Base-by-base conservation (phyloP, 2,797 vertebrate genomes). In the Anguilla marmorata region DNA sequence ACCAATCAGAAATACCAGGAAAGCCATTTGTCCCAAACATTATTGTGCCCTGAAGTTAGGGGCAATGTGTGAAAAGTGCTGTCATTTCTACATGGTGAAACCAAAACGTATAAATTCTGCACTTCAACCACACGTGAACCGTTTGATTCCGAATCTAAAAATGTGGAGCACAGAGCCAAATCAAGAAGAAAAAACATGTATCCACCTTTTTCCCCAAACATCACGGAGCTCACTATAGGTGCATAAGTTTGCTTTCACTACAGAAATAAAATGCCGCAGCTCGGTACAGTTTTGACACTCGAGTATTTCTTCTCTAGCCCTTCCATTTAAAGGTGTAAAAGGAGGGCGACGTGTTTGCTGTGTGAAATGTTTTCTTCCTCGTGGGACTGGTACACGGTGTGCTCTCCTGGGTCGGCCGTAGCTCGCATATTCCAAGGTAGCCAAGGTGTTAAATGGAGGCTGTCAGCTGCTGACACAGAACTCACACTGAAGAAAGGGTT, bases 241-340 rank as follows among this genome's bases (percentile, higher is more conserved):
- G 45, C 41, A 45, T 50, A 80, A 19, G 41, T 45, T 21, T 82
- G 19, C 41, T 79, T 79, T 41, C 74, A 45, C 33, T 19, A 9
- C 11, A 74, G 72, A 79, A n/a, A 74, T 5, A 24, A 24, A 82
- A 45, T 45, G 0, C 14, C 79, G 37, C 19, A 48, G 19, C 41
- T 50, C 24, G 21, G 41, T 24, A 48, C 24, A 48, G 48, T 79
- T 79, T 45, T n/a, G 50, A 50, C 41, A 48, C 45, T 85, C 5
- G 24, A 58, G 24, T 30, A n/a, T 30, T 66, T 27, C 45, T 41
- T 52, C 30, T 45, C 21, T n/a, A 33, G 12, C 48, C 11, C 50
- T 84, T 84, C 54, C 50, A 54, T 84, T 56, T 50, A 33, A 48
- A 88, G 83, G 48, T 56, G 83, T 74, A 54, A 85, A 85, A 72